Conservation (phyloP, 2,888 invertebrate genomes). For the Diaperis boleti region DNA sequence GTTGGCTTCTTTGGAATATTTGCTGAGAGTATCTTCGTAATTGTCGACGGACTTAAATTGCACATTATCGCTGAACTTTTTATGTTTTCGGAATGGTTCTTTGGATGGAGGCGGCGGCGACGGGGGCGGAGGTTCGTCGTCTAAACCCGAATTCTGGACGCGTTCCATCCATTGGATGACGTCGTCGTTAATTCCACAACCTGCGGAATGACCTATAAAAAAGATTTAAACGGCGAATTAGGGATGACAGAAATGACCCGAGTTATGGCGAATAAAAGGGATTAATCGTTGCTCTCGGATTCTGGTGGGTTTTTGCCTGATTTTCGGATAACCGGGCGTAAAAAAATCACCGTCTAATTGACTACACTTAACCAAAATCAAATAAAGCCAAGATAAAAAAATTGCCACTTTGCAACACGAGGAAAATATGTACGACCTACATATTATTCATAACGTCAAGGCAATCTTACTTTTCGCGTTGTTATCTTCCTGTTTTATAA, state of each 20-base stretch:
- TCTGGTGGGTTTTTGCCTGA: too few relatives aligned
- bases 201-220: conserved; percentile 80
- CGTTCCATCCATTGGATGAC: conserved; percentile 93
- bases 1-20: conserved; percentile 85
- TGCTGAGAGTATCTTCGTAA: conserved; percentile 73
- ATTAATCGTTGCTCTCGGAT: too few relatives aligned
- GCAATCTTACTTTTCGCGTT: conserved; percentile 3
- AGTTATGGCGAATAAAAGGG: too few relatives aligned
- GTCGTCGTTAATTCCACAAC: conserved; percentile 90
- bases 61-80: conserved; percentile 42
- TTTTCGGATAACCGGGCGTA: too few relatives aligned
- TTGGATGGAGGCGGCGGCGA: conserved; percentile 49
- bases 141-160: conserved; percentile 83
- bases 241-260: too few relatives aligned
- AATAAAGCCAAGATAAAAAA: too few relatives aligned
- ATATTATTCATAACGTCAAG: conserved; percentile 17
- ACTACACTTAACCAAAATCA: neutral
- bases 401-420: too few relatives aligned
- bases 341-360: too few relatives aligned
- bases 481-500: conserved; percentile 2
- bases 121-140: conserved; percentile 66
- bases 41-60: conserved; percentile 14
- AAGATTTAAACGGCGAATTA: neutral
- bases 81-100: conserved; percentile 45
- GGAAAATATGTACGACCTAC: conserved; percentile 1